Evolutionary conservation across 2,113 vertebrate genomes (phyloP), one percentile per base, ranked within the genome.

Genomic region (Lagopus leucura): DNA sequence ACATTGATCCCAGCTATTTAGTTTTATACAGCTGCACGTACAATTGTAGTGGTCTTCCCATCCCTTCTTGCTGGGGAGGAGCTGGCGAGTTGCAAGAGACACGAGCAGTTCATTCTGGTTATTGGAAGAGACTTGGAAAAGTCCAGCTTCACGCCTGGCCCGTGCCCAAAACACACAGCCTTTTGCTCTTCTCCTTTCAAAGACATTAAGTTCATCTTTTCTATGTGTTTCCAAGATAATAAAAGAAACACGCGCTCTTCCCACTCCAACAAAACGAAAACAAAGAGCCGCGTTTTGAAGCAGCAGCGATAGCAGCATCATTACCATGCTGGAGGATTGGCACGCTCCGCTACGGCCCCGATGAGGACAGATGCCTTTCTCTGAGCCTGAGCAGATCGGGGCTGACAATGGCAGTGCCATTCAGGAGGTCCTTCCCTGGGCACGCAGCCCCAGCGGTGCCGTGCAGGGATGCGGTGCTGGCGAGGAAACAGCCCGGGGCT

Each of bases 1-100:
- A 95, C 93, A 94, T 97, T 95, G 95, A 95, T 86, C 86, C 34
- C 57, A 94, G 95, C 14, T 54, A 25, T 24, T 50, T 25, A 54
- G 52, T 54, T 30, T 6, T 54, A 17, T 30, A 54, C 27, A 54
- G 52, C 52, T 28, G 27, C 27, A 54, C 9, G 14, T 54, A 54
- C 75, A 79, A 76, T 88, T 77, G 27, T 15, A 73, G 87, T 45
- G 77, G 63, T 58, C 94, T 89, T 67, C 18, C 11, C 6, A 34
- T 25, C 28, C 3, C 48, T 52, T 60, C 30, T 40, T 8, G 34
- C 0, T 0, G 5, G 47, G 10, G 22, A 65, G 22, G 63, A 58
- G 47, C 63, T 70, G 10, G 58, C 2, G 18, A 70, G 21, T 19
- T 71, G n/a, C 61, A 55, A 73, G 75, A 55, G 70, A 63, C 15